phyloP scores from a whole-genome alignment of 2,888 invertebrate species.

The Cyaniris semiargus region DNA sequence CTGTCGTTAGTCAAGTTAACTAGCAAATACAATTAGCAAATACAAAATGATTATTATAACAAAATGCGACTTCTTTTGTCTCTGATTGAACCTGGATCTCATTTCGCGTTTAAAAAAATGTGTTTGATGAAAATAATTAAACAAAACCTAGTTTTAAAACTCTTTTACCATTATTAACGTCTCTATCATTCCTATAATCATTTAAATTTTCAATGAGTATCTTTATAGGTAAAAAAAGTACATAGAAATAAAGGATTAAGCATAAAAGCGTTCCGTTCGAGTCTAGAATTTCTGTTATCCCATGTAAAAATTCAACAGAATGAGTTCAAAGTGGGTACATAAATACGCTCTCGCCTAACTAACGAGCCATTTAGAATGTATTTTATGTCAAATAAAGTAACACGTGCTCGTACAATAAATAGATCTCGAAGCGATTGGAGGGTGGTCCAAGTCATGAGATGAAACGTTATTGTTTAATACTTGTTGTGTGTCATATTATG shows the following conservation, averaged over 20 bases:
- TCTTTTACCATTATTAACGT: not conserved
- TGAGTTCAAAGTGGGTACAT: constrained; percentile 59
- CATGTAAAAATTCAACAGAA: not conserved
- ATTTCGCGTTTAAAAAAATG: not conserved
- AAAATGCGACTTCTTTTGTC: too few species aligned
- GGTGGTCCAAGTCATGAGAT: constrained; percentile 38
- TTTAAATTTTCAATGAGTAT: not conserved
- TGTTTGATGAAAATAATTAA: too few species aligned
- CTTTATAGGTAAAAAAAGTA: not conserved
- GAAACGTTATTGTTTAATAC: too few species aligned
- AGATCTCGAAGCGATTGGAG: constrained; percentile 57
- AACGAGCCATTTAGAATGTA: constrained; percentile 66
- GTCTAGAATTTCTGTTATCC: not conserved
- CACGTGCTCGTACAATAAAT: constrained; percentile 70
- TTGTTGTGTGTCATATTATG: not conserved
- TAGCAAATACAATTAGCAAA: too few species aligned
- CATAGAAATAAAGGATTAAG: constrained; percentile 7
- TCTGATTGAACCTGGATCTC: not conserved
- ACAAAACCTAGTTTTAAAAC: not conserved
- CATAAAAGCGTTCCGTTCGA: constrained; percentile 34
- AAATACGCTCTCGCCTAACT: constrained; percentile 55
- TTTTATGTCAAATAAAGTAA: constrained; percentile 75
- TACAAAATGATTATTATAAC: too few species aligned
- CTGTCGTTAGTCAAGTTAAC: too few species aligned
- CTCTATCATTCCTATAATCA: not conserved